Evolutionary conservation across 2,888 invertebrate genomes (phyloP).

Genomic region (Clunio marinus): DNA sequence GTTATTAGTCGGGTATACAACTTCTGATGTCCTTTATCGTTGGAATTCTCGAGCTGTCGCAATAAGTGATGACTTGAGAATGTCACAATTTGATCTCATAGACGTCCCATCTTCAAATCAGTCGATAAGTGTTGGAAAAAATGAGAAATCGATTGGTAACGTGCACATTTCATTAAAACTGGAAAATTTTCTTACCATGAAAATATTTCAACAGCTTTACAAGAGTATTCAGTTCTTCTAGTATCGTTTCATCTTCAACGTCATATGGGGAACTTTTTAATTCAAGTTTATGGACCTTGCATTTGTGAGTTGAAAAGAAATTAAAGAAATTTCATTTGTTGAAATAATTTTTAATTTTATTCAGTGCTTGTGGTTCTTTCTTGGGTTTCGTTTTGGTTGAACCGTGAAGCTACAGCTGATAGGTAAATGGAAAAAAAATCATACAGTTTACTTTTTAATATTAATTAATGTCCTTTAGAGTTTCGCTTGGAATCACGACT

Average conservation of each 20-base stretch:
- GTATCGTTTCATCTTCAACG: conserved; percentile 73
- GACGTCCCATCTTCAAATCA: conserved; percentile 68
- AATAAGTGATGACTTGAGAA: conserved; percentile 75
- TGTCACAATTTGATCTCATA: conserved; percentile 79
- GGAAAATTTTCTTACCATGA: neutral
- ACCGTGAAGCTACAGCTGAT: conserved; percentile 66
- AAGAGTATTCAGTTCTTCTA: conserved; percentile 64
- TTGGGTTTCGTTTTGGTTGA: conserved; percentile 84
- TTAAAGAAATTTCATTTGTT: neutral
- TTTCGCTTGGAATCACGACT: conserved; percentile 76
- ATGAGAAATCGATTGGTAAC: no score
- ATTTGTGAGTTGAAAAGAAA: conserved; percentile 52
- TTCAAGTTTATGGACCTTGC: conserved; percentile 82
- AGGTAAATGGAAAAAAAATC: no score
- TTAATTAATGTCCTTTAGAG: conserved; percentile 48
- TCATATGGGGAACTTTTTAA: conserved; percentile 81
- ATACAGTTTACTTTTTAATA: neutral
- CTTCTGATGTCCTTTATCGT: conserved; percentile 66
- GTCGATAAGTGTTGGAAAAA: conserved; percentile 49
- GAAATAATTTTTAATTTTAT: neutral
- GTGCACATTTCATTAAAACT: neutral
- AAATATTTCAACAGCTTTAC: neutral
- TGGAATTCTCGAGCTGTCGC: conserved; percentile 69
- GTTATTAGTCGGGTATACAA: conserved; percentile 66
- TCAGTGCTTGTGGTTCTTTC: conserved; percentile 58